Conservation (phyloP, 2,797 vertebrate genomes). For the Echeneis naucrates region DNA sequence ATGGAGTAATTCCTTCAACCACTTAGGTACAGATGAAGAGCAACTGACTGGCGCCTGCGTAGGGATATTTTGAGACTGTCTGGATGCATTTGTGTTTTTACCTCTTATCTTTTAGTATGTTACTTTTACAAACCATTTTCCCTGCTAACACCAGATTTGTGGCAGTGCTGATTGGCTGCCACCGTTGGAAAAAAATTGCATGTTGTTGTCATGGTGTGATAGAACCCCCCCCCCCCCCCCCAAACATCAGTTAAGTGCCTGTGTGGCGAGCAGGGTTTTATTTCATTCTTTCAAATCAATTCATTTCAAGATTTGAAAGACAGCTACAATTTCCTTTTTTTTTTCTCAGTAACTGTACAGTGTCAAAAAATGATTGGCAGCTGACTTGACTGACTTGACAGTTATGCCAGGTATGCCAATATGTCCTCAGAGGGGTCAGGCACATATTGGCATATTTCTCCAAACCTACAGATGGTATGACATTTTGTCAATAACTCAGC, state of each 20-base stretch:
- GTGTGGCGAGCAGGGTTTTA: not conserved
- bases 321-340: not conserved
- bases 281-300: too few relatives aligned
- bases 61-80: not conserved
- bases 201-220: not conserved
- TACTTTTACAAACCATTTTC: too few relatives aligned
- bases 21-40: constrained; percentile 32
- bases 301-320: not conserved
- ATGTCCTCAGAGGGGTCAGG: constrained; percentile 3
- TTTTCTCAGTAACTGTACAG: not conserved
- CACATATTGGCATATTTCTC: constrained; percentile 4
- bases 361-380: constrained; percentile 30
- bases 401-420: too few relatives aligned
- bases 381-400: constrained; percentile 40
- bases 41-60: constrained; percentile 21
- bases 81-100: constrained; percentile 1
- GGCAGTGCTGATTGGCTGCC: not conserved
- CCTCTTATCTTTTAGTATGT: constrained; percentile 15
- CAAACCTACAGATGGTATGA: constrained; percentile 18
- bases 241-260: not conserved
- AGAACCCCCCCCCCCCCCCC: too few relatives aligned
- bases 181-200: not conserved
- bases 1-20: constrained; percentile 41
- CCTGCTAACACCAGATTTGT: not conserved
- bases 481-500: constrained; percentile 18